A percentile compares a stretch with the other conserved stretches of the same genome.
phyloP scores from a whole-genome alignment of 35 echinoderm and acorn worm genomes.

The Strongylocentrotus purpuratus region DNA sequence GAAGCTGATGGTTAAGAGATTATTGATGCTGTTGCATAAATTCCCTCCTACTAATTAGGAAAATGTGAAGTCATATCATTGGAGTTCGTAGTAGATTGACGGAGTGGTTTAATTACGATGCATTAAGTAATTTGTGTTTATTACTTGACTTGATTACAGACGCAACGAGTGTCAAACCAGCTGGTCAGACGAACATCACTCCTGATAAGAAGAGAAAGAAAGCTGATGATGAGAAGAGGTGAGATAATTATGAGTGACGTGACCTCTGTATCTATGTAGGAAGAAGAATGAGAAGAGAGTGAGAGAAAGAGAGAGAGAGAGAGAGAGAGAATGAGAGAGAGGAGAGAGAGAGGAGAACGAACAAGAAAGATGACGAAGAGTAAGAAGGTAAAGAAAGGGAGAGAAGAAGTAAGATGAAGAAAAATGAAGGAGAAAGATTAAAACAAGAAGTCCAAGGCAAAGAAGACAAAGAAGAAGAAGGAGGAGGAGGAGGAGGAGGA shows the following conservation, averaged over 20 bases:
- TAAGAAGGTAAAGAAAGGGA: not conserved
- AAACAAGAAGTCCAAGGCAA: not conserved
- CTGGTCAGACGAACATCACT: not conserved
- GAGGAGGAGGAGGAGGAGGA: too few relatives aligned
- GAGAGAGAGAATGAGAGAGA: not conserved
- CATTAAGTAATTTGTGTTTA: not conserved
- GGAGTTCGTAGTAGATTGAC: not conserved
- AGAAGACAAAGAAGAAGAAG: too few relatives aligned
- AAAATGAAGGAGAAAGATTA: not conserved
- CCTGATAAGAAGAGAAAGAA: conserved; percentile 20
- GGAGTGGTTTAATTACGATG: not conserved
- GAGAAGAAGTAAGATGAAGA: not conserved
- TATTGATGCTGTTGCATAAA: not conserved
- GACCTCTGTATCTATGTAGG: not conserved
- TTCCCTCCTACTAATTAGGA: not conserved
- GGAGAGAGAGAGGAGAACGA: not conserved
- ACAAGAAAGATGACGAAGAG: not conserved
- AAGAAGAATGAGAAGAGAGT: not conserved
- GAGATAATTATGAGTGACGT: not conserved
- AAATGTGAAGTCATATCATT: not conserved
- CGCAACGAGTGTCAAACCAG: not conserved
- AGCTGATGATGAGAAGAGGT: conserved; percentile 22
- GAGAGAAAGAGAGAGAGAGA: not conserved
- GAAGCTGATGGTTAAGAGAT: not conserved
- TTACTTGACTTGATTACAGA: not conserved